Base-by-base conservation (phyloP, 2,113 vertebrate species). In the Pachypanchax playfairii region DNA sequence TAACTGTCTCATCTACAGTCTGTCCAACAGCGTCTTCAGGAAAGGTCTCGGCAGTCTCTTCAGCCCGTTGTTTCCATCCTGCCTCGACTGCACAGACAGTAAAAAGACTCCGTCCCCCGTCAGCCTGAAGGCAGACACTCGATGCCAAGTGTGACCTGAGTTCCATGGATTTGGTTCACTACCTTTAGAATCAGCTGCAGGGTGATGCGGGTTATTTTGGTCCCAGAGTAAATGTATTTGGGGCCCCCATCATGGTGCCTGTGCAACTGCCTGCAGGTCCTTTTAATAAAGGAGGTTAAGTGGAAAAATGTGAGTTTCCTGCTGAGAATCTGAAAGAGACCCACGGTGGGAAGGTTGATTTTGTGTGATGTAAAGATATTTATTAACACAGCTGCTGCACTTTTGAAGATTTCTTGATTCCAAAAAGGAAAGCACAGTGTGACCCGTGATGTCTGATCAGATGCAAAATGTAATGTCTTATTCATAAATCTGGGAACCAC, bases 1-100 rank as follows among this genome's bases (percentile, higher is more conserved):
- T 71, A 97, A 97, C 92, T 96, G 95, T 88, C 90, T 97, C 77
- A 96, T 96, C 92, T 97, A 97, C 83, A 96, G 95, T 83, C 93
- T 97, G 58, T 97, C 95, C 79, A 97, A 95, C 91, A 97, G 95
- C 73, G 93, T 94, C 80, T 97, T 97, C 90, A 93, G 94, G 57
- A 94, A 92, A 73, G 94, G 94, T 33, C 89, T 97, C 2, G 93
- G 94, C 54, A 92, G 90, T 35, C 94, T 97, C 63, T 87, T 85
- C 2, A 73, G 73, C 28, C 70, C 82, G 2, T 5, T 89, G 68
- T 92, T 94, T 58, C 84, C 93, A 57, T 93, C 93, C 0, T 97
- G 95, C 21, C 80, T 86, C 38, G 85, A 87, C 80, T 92, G 91
- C 64, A 76, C 80, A 12, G 84, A 91, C 26, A 75, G 85, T 66